Conservation (phyloP, 2,797 vertebrate genomes). For the Bovichtus diacanthus region DNA sequence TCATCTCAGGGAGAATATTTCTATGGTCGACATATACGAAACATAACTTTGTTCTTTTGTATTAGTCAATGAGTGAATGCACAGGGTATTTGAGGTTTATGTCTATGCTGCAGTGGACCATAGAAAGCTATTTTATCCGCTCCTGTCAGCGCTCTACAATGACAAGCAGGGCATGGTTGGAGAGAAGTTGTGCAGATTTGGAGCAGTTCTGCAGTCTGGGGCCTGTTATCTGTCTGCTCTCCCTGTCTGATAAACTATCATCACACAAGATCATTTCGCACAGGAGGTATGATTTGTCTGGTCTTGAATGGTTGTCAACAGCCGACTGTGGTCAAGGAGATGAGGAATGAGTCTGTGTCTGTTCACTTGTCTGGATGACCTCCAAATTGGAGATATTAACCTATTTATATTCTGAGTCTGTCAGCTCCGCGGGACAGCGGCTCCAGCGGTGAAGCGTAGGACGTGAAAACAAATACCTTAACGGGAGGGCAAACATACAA, state of each 20-base stretch:
- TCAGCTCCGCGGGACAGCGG: constrained; percentile 53
- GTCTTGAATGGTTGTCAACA: constrained; percentile 57
- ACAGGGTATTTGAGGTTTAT: constrained; percentile 10
- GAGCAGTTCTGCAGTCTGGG: constrained; percentile 47
- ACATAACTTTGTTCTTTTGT: background rate
- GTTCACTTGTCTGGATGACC: constrained; percentile 63
- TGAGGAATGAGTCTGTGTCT: constrained; percentile 51
- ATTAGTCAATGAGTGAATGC: constrained; percentile 13
- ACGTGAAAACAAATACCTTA: constrained; percentile 66
- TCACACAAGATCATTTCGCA: constrained; percentile 46
- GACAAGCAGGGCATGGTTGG: constrained; percentile 40
- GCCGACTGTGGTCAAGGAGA: constrained; percentile 42
- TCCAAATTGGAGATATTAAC: constrained; percentile 74
- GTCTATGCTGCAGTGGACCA: constrained; percentile 15
- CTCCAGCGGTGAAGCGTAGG: constrained; percentile 46
- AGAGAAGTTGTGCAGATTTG: constrained; percentile 38
- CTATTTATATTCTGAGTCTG: constrained; percentile 67
- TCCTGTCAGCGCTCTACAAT: constrained; percentile 44
- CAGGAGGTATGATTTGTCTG: constrained; percentile 63
- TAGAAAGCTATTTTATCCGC: constrained; percentile 39
- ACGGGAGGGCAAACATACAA: constrained; percentile 42
- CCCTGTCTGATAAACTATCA: constrained; percentile 65
- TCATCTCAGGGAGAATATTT: background rate
- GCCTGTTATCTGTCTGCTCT: constrained; percentile 59
- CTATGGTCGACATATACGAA: background rate